A percentile compares a stretch with the other conserved stretches of the same genome.
Evolutionary conservation across 2,797 vertebrate species (phyloP).

Genomic region (Crax fasciolata): DNA sequence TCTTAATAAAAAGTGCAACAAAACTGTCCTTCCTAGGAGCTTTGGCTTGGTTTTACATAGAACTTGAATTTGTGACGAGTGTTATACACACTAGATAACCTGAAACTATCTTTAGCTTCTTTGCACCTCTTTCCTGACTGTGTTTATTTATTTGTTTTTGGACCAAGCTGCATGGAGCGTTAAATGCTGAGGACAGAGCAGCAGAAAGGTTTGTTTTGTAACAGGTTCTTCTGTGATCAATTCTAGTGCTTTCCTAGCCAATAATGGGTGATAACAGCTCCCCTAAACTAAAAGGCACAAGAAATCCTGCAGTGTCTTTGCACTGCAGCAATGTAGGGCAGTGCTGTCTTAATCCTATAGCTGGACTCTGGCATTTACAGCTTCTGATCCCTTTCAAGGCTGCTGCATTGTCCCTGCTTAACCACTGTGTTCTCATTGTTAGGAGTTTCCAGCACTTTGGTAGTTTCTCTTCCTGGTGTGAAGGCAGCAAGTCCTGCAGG

Average conservation of each 20-base stretch:
- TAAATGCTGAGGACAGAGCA: not conserved
- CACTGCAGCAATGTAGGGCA: not conserved
- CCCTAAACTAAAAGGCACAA: not conserved
- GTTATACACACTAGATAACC: not conserved
- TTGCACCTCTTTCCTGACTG: not conserved
- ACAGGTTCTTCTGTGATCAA: not conserved
- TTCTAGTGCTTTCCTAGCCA: not conserved
- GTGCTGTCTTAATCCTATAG: not conserved
- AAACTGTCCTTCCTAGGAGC: accelerated
- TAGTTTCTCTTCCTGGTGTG: not conserved
- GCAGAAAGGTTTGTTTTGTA: not conserved
- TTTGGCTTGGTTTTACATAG: not conserved
- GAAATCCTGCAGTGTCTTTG: accelerated
- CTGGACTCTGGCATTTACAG: not conserved
- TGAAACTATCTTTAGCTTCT: not conserved
- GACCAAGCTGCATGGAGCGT: accelerated
- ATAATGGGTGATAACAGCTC: not conserved
- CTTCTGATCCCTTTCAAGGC: not conserved
- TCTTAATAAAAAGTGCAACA: not conserved
- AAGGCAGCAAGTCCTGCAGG: not conserved
- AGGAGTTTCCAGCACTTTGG: not conserved
- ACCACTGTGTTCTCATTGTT: accelerated
- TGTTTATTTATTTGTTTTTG: not conserved
- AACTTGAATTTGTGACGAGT: not conserved
- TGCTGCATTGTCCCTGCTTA: not conserved